A percentile compares a stretch with the other conserved stretches of the same genome.
phyloP scores from a whole-genome alignment of 1,140 invertebrate species.

The Platyscapa corneri region DNA sequence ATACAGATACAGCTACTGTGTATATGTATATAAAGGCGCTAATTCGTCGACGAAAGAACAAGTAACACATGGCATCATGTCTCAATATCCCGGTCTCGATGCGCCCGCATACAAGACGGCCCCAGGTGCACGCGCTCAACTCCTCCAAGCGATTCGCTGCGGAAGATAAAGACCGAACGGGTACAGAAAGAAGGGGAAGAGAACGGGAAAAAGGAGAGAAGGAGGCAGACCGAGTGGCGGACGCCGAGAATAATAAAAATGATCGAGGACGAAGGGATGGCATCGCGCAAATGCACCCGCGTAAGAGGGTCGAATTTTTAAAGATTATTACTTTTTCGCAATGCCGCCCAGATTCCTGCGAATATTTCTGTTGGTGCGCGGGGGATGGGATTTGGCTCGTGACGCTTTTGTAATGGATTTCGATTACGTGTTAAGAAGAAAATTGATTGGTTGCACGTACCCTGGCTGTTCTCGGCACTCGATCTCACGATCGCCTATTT shows the following conservation, averaged over 20 bases:
- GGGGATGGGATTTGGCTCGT: background rate
- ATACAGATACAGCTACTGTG: background rate
- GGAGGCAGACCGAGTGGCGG: background rate
- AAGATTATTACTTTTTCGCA: background rate
- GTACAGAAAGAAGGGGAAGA: background rate
- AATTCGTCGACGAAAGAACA: constrained; percentile 35
- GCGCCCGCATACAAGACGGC: background rate
- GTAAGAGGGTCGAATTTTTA: background rate
- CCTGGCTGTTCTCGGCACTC: too few relatives aligned
- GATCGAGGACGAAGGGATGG: background rate
- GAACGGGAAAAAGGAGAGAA: background rate
- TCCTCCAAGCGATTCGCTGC: background rate
- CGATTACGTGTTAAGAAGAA: background rate
- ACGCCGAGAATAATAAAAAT: constrained; percentile 29
- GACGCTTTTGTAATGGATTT: background rate
- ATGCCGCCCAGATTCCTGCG: background rate
- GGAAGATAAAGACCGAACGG: background rate
- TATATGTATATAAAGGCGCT: constrained; percentile 30
- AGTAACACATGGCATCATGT: constrained; percentile 11
- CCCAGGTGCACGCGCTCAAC: constrained; percentile 14
- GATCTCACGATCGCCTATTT: background rate
- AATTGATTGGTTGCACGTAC: background rate
- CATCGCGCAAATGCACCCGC: background rate
- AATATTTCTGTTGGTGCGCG: background rate
- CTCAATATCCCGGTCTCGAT: constrained; percentile 2